Evolutionary conservation across 1,140 invertebrate species (phyloP), one percentile per base, ranked within the genome.

Genomic region (Hylaeus anthracinus): DNA sequence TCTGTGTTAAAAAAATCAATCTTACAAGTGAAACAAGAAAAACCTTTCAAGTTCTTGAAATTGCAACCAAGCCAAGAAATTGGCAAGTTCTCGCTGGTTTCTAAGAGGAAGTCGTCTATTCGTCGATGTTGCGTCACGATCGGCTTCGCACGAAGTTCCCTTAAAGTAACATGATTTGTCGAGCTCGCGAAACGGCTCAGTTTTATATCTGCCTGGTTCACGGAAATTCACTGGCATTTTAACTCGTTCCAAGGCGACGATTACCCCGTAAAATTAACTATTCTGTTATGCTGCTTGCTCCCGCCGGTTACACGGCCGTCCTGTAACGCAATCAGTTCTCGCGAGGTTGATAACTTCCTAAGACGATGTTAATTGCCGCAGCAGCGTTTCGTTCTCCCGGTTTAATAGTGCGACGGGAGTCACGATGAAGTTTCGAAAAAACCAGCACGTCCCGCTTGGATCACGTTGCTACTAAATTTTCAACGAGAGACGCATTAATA

Each of bases 161-260:
- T 12, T 37, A 48, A 76, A 76, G 69, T 69, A 76, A 58, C 69
- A 76, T 76, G 64, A 76, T 76, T 76, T 76, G 69, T 69, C 45
- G 74, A 26, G 39, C n/a, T 64, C 74, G 39, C 74, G 74, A 60
- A 60, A 76, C 55, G 41, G 53, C 39, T 53, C 64, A 69, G 64
- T 69, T 76, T 76, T 76, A 76, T 76, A 76, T 76, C 74, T 64
- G 41, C 69, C 12, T 63, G 51, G 51, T 45, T 58, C 64, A 64
- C 65, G 64, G 64, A 48, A 69, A 58, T 64, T 76, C 8, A 39
- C 6, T 45, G 15, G 56, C 56, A 58, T n/a, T 15, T 58, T 15
- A 58, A 58, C 56, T 58, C 56, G 56, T 58, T 58, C 56, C 56
- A 9, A n/a, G 15, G 56, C 56, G 56, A 58, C 56, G 56, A 58